Percentiles rank a stretch among this genome's conserved stretches.
Conservation (phyloP, 2,113 vertebrate genomes). For the Sander vitreus region DNA sequence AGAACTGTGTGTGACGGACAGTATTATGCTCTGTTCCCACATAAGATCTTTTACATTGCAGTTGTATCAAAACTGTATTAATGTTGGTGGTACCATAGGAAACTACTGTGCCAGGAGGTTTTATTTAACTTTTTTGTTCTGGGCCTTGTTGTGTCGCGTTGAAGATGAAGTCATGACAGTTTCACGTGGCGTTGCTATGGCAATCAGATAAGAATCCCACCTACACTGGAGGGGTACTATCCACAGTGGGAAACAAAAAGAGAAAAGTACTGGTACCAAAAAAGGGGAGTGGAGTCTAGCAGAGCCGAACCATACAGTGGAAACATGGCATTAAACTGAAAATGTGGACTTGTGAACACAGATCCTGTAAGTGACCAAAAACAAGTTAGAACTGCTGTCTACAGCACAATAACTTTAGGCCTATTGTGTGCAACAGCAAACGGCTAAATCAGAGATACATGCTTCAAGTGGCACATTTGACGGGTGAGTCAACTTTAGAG, state of each 20-base stretch:
- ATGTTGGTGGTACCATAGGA: neutral
- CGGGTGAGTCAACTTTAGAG: neutral
- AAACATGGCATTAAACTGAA: neutral
- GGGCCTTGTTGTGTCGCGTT: too few species aligned
- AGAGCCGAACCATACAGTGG: too few species aligned
- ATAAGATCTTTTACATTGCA: neutral
- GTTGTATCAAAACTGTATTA: neutral
- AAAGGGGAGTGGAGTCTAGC: too few species aligned
- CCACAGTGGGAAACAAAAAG: too few species aligned
- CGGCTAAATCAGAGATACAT: neutral
- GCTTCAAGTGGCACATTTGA: neutral
- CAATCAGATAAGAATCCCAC: too few species aligned
- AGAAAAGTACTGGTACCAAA: too few species aligned
- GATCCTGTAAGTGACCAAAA: neutral
- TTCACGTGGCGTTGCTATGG: too few species aligned
- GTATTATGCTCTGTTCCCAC: neutral
- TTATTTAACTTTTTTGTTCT: neutral
- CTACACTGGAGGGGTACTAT: too few species aligned
- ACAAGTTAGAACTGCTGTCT: neutral
- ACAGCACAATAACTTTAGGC: neutral
- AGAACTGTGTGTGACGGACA: neutral
- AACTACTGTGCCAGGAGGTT: neutral
- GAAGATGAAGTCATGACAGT: too few species aligned
- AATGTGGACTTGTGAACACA: neutral
- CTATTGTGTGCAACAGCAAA: neutral